Evolutionary conservation across 2,113 vertebrate species (phyloP), one percentile per base, ranked within the genome.

Genomic region (Myxocyprinus asiaticus): DNA sequence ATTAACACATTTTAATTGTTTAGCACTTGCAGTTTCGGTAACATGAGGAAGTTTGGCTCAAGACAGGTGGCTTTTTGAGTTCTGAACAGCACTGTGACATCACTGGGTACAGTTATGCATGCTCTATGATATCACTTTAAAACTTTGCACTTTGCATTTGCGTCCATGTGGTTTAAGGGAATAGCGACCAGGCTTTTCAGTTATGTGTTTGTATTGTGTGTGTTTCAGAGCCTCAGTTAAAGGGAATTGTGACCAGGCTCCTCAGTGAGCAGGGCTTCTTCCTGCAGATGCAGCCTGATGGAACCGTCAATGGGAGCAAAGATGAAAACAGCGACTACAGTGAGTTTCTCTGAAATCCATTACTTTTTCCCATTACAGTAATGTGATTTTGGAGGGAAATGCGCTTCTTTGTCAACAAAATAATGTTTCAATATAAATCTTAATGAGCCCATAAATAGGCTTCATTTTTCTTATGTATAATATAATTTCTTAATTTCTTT

Each of bases 251-350:
- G 91, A 98, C 98, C 83, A 94, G 97, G 90, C 95, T 99, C 92
- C 98, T 98, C 94, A 98, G 96, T 80, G 96, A 98, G 91, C 97
- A 99, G 92, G 96, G 96, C 47, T 98, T 95, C 91, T 99, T 94
- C 93, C 95, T 99, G 90, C 97, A 99, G 94, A 98, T 98, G 96
- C 91, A 94, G 88, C 95, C 95, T 22, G 97, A 99, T 86, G 97
- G 97, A 84, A 90, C 91, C 88, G 95, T 99, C 89, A 92, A 94
- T 11, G 98, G 98, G 50, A 96, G 92, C 91, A 98, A 98, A 92
- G 98, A 99, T 59, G 98, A 99, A 91, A 98, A 98, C 95, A 98
- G 98, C 0, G 96, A 98, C 94, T 93, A 97, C 94, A 98, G 98
- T 99, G 81, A 93, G 91, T 88, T 5, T 73, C 15, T 58, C 2